Evolutionary conservation across 2,113 vertebrate genomes (phyloP).

Genomic region (Rhegmatorhina hoffmannsi): DNA sequence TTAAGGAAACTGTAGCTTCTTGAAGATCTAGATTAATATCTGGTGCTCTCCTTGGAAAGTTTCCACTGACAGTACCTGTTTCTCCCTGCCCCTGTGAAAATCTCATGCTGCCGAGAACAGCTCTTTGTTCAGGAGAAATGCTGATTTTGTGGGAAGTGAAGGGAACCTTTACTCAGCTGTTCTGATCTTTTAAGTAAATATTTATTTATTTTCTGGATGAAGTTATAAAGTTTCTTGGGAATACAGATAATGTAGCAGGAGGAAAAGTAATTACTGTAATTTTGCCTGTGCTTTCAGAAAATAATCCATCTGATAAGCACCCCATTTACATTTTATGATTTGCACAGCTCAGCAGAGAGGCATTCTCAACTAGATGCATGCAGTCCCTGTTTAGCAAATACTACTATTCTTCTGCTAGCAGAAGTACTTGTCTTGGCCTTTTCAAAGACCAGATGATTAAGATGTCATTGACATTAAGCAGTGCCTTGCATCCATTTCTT

Average conservation of each 20-base stretch:
- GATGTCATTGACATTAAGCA: background rate
- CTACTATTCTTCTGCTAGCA: background rate
- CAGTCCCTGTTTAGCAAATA: background rate
- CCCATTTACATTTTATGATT: constrained; percentile 45
- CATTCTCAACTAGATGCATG: background rate
- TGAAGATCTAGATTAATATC: background rate
- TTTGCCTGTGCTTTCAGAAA: constrained; percentile 55
- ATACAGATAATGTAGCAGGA: constrained; percentile 55
- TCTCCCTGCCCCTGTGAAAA: accelerated
- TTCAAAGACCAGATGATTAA: constrained; percentile 9
- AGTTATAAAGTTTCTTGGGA: constrained; percentile 56
- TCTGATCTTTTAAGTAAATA: constrained; percentile 54
- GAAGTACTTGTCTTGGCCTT: background rate
- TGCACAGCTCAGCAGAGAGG: constrained; percentile 16
- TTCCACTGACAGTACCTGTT: background rate
- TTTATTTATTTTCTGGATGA: constrained; percentile 57
- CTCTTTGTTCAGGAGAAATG: background rate
- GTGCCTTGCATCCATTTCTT: background rate
- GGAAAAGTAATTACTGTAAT: constrained; percentile 61
- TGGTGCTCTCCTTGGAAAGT: background rate
- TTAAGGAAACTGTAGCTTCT: background rate
- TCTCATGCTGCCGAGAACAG: background rate
- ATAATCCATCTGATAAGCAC: constrained; percentile 55
- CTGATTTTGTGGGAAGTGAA: background rate
- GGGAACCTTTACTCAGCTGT: constrained; percentile 32